phyloP scores from a whole-genome alignment of 2,888 invertebrate species.

The Philopedon plagiatum region DNA sequence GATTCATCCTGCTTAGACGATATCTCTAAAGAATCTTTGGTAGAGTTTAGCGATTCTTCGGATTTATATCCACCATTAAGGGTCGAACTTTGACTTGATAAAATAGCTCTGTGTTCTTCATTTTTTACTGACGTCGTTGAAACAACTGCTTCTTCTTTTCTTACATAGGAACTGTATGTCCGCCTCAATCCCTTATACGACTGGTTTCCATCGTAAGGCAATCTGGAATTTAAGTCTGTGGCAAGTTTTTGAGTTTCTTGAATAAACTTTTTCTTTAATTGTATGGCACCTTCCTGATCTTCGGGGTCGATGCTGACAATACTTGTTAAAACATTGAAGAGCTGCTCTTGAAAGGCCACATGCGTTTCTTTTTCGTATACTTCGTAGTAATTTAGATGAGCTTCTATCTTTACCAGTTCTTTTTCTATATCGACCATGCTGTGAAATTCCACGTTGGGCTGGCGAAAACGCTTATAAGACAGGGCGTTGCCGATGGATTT shows the following conservation, averaged over 20 bases:
- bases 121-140: constrained; percentile 19
- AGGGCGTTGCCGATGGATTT: constrained; percentile 47
- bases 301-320: constrained; percentile 53
- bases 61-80: constrained; percentile 27
- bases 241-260: constrained; percentile 52
- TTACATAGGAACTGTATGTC: constrained; percentile 16
- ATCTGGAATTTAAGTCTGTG: constrained; percentile 52
- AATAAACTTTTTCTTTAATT: constrained; percentile 50
- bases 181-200: constrained; percentile 13
- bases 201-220: constrained; percentile 47
- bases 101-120: constrained; percentile 16
- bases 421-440: constrained; percentile 51
- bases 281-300: constrained; percentile 42
- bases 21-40: constrained; percentile 30
- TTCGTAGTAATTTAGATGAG: constrained; percentile 52
- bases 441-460: constrained; percentile 40
- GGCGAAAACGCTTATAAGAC: constrained; percentile 43
- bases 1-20: constrained; percentile 17
- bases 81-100: constrained; percentile 22
- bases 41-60: constrained; percentile 42
- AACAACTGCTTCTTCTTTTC: constrained; percentile 39
- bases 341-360: constrained; percentile 55
- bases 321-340: constrained; percentile 55
- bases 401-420: constrained; percentile 50
- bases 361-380: constrained; percentile 56